Evolutionary conservation across 2,797 vertebrate genomes (phyloP), one percentile per base, ranked within the genome.

Genomic region (Gymnodraco acuticeps): DNA sequence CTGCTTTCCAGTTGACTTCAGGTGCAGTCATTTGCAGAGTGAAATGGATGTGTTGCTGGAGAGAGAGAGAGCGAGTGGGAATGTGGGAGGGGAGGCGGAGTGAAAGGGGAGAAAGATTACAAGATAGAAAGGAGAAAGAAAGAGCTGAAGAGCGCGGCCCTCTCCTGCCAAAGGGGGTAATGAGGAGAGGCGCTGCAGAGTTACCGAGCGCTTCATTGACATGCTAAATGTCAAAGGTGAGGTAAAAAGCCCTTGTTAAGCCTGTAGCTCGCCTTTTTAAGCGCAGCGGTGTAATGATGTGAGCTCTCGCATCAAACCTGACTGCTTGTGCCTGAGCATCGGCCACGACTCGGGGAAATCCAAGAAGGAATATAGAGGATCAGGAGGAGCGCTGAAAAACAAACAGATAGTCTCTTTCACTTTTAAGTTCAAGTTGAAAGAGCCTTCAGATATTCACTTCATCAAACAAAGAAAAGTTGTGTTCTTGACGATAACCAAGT

Each of bases 1-100:
- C 77, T 77, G 58, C 86, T 91, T 93, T 93, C 86, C 85, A 92
- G 85, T 87, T 91, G 86, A 94, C 88, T 94, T 93, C 89, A 88
- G 91, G 86, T 91, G 88, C 91, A 93, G 79, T 91, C 84, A 88
- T 91, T 94, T 89, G 88, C 89, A 79, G 88, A 85, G 70, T 85
- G 79, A 83, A 92, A 89, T 76, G 80, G 77, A 71, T 79, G 81
- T 83, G 78, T 68, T 80, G 73, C 75, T 16, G 47, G 42, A 64
- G 70, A 80, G 70, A 70, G 75, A 74, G 20, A 66, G 69, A 64
- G 55, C 19, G 27, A 58, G 56, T 42, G 55, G 31, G 76, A 47
- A 60, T 64, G 61, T 15, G 23, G 17, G 43, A 48, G 14, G 11
- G 11, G 8, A 2, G 12, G n/a, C 33, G 6, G 16, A 13, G 56